Conservation (phyloP, 2,113 vertebrate genomes). For the Xyrauchen texanus region DNA sequence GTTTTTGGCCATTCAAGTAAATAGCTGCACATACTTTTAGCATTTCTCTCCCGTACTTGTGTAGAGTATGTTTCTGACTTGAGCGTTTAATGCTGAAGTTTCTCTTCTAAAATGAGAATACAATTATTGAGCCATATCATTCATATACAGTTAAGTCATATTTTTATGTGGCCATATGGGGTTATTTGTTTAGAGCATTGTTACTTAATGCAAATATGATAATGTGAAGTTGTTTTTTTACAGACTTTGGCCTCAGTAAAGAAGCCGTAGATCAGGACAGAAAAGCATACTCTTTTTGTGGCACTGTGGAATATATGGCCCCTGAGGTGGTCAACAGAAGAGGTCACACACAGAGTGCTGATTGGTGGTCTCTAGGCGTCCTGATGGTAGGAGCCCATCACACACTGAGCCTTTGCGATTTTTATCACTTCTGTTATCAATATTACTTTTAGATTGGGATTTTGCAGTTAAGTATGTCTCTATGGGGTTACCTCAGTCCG, state of each 20-base stretch:
- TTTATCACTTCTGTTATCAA: not conserved
- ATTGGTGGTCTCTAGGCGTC: conserved; percentile 98
- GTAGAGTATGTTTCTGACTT: too few species aligned
- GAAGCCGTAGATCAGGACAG: conserved; percentile 98
- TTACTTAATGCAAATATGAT: not conserved
- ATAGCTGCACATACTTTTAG: too few species aligned
- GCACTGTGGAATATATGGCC: too few species aligned
- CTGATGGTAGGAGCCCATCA: conserved; percentile 84
- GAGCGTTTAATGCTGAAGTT: too few species aligned
- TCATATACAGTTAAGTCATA: not conserved
- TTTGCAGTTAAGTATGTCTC: too few species aligned
- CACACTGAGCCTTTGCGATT: too few species aligned
- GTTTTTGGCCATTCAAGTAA: too few species aligned
- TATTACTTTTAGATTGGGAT: too few species aligned
- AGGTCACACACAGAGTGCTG: conserved; percentile 97
- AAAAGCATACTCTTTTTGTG: conserved; percentile 74
- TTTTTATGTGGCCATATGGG: not conserved
- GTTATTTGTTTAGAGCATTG: not conserved
- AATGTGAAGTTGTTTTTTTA: conserved; percentile 60
- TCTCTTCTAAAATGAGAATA: too few species aligned
- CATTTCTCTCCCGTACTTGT: too few species aligned
- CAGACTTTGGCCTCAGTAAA: conserved; percentile 99
- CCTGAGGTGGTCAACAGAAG: conserved; percentile 67
- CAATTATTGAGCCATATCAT: too few species aligned
- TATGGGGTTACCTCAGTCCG: too few species aligned